phyloP scores from a whole-genome alignment of 1,140 invertebrate species.

The Gryllus bimaculatus region DNA sequence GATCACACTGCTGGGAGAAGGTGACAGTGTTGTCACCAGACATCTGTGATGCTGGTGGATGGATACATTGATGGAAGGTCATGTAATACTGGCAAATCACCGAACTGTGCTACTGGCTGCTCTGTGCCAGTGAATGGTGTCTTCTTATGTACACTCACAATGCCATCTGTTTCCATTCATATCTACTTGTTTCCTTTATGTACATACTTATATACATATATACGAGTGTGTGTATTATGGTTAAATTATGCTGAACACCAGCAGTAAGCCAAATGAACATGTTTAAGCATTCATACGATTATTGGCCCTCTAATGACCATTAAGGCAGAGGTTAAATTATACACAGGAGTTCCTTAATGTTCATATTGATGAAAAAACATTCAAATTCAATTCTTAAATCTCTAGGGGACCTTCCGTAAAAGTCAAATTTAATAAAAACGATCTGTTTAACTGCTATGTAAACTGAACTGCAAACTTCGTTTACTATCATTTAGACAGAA shows the following conservation, averaged over 20 bases:
- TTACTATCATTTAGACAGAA: too few species aligned
- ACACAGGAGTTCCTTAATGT: too few species aligned
- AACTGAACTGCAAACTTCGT: too few species aligned
- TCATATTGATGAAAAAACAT: too few species aligned
- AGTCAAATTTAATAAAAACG: too few species aligned
- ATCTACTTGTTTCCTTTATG: background rate
- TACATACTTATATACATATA: background rate
- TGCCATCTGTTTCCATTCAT: conserved; percentile 1
- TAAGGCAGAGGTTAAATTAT: too few species aligned
- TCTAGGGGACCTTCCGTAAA: too few species aligned
- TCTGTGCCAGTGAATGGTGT: background rate
- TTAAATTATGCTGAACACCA: background rate
- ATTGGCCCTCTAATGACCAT: too few species aligned
- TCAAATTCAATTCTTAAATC: too few species aligned
- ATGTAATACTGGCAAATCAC: background rate
- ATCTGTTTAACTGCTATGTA: too few species aligned
- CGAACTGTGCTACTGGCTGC: background rate
- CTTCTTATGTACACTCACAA: background rate
- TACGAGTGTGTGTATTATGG: background rate
- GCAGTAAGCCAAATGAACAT: background rate
- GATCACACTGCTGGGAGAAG: background rate
- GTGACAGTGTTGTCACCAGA: background rate
- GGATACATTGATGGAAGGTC: background rate
- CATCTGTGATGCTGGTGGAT: conserved; percentile 3
- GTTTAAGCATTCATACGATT: too few species aligned